Percentiles rank a stretch among this genome's conserved stretches.
Evolutionary conservation across 2,888 invertebrate genomes (phyloP).

Genomic region (Coenonympha arcania): DNA sequence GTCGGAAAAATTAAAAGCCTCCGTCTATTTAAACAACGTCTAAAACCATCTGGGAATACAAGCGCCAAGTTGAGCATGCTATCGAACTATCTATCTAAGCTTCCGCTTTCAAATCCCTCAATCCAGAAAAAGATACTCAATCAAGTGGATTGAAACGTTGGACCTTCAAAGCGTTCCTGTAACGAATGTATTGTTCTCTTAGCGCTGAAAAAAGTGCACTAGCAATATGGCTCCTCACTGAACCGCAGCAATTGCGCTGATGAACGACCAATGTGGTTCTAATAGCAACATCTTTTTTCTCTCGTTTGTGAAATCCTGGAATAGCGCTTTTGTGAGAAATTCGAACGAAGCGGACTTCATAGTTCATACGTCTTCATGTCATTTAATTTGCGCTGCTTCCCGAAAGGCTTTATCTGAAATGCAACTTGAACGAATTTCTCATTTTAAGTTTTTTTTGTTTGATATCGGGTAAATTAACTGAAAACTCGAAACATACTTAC

Average conservation of each 20-base stretch:
- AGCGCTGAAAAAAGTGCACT: constrained; percentile 49
- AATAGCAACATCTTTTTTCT: constrained; percentile 58
- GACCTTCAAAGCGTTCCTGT: constrained; percentile 43
- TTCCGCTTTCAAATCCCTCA: constrained; percentile 28
- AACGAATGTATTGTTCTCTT: constrained; percentile 66
- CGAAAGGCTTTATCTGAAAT: constrained; percentile 1
- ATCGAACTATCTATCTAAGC: constrained; percentile 9
- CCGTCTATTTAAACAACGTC: constrained; percentile 41
- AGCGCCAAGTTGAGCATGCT: constrained; percentile 13
- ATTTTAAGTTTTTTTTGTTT: neutral
- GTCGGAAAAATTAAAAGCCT: constrained; percentile 29
- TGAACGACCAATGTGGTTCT: constrained; percentile 62
- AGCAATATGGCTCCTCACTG: constrained; percentile 48
- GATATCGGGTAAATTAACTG: neutral
- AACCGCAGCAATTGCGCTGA: constrained; percentile 58
- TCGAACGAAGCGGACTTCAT: constrained; percentile 32
- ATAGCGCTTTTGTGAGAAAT: constrained; percentile 46
- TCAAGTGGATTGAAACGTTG: constrained; percentile 51
- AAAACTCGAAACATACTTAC: too few relatives aligned
- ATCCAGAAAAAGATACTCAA: constrained; percentile 47
- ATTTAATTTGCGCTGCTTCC: constrained; percentile 20
- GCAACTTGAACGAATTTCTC: neutral
- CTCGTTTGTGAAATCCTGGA: constrained; percentile 34
- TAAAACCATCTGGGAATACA: constrained; percentile 9
- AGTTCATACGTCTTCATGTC: constrained; percentile 26